phyloP scores from a whole-genome alignment of 2,888 invertebrate genomes.

The Apodemia duryi region DNA sequence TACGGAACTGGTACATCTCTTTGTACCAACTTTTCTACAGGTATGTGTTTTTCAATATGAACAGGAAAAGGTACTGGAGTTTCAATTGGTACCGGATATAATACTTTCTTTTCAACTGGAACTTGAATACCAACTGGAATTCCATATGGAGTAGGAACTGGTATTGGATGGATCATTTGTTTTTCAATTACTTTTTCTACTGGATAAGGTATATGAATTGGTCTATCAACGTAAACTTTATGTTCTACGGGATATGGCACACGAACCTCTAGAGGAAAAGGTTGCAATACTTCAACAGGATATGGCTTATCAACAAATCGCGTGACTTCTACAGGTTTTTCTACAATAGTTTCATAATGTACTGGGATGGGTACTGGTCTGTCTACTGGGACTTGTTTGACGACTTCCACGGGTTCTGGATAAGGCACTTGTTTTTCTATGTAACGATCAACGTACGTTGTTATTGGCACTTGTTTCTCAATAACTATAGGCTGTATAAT shows the following conservation, averaged over 20 bases:
- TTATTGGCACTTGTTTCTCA: constrained; percentile 68
- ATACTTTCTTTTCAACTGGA: constrained; percentile 56
- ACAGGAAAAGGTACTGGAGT: constrained; percentile 63
- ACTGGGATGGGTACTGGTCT: constrained; percentile 67
- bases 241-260: constrained; percentile 73
- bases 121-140: constrained; percentile 54
- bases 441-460: constrained; percentile 62
- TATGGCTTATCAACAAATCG: constrained; percentile 79
- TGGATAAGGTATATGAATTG: constrained; percentile 69
- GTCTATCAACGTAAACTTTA: constrained; percentile 72
- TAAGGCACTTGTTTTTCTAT: constrained; percentile 68
- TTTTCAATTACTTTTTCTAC: constrained; percentile 77
- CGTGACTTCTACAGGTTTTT: constrained; percentile 74
- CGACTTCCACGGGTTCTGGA: constrained; percentile 56
- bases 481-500: constrained; percentile 68
- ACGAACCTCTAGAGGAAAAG: constrained; percentile 76
- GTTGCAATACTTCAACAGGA: constrained; percentile 72
- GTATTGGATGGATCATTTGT: constrained; percentile 56
- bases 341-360: constrained; percentile 72
- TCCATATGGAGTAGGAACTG: constrained; percentile 65
- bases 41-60: constrained; percentile 61
- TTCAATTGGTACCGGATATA: constrained; percentile 60
- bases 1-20: constrained; percentile 70
- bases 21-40: constrained; percentile 58
- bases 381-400: constrained; percentile 55